Base-by-base conservation (phyloP, 2,797 vertebrate species). In the Yasuhikotakia modesta region DNA sequence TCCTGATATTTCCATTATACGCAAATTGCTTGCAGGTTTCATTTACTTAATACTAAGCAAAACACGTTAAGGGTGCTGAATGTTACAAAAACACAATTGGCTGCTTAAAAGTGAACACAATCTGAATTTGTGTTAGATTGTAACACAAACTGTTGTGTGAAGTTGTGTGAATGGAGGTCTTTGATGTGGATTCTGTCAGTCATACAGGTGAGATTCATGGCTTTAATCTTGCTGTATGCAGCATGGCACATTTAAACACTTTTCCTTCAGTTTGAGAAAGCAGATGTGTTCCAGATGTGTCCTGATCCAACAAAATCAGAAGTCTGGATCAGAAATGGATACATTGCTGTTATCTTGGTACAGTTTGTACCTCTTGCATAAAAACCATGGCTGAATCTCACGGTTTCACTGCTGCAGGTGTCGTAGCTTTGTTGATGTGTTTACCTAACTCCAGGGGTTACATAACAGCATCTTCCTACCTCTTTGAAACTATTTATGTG, bases 21-120 rank as follows among this genome's bases (percentile, higher is more conserved):
- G 27, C n/a, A 69, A 80, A 85, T 58, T 80, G 84, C 69, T 83
- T 78, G 68, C 79, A 83, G 80, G 68, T 52, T 81, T 61, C 19
- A 57, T 80, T 81, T 27, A 63, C 43, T 77, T 79, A 79, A 74
- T 65, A 27, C 17, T 39, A 68, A 68, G 76, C 58, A 77, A 66
- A 75, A 66, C 81, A 80, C 52, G 46, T 68, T 32, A 78, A 60
- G 63, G 64, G 13, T 58, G 32, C 65, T 68, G 14, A 67, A 73
- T 45, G 22, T 60, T 63, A 74, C 22, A 39, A 52, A 48, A 46
- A 50, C 72, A 52, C 12, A 17, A 50, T 16, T 12, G 24, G 7
- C 43, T 61, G 5, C n/a, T 67, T 24, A 60, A 48, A 22, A 22
- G 46, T 61, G 32, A 48, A 24, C 12, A 35, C 24, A 72, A 35